These are phyloP conservation scores for Actinostola sp. DNA, from an alignment of 92 coral and sea anemone genomes.

Conservation along the genomic window DNA sequence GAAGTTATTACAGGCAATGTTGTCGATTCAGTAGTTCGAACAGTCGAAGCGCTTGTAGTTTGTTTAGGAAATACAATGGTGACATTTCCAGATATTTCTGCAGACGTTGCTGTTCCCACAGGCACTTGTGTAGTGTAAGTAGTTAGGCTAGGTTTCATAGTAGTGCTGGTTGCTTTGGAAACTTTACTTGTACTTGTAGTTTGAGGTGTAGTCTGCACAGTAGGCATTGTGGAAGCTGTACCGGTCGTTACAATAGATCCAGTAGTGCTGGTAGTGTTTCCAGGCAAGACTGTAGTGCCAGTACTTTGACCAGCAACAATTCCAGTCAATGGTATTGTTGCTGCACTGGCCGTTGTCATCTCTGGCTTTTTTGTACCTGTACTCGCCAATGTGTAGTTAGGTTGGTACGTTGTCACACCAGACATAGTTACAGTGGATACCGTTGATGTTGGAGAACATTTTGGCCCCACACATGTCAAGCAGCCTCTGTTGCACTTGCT, in stretches of 20 bases:
- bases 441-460: constrained; percentile 22
- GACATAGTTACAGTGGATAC: constrained; percentile 4
- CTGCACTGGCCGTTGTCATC: not conserved
- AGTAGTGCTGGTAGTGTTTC: not conserved
- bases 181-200: constrained; percentile 3
- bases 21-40: no score
- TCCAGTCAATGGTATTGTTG: not conserved
- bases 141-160: no score
- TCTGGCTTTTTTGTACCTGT: not conserved
- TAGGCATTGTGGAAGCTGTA: not conserved
- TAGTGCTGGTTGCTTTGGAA: not conserved
- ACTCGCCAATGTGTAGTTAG: not conserved
- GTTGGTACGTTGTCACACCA: no score
- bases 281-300: constrained; percentile 1
- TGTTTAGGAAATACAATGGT: no score
- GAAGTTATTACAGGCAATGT: not conserved
- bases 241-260: not conserved
- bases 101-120: no score
- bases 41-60: no score
- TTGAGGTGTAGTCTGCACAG: no score
- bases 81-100: no score
- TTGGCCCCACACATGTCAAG: constrained; percentile 20
- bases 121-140: no score
- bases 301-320: not conserved
- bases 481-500: constrained; percentile 26